A percentile compares a stretch with the other conserved stretches of the same genome.
Conservation (phyloP, 2,113 vertebrate species). For the Natator depressus region DNA sequence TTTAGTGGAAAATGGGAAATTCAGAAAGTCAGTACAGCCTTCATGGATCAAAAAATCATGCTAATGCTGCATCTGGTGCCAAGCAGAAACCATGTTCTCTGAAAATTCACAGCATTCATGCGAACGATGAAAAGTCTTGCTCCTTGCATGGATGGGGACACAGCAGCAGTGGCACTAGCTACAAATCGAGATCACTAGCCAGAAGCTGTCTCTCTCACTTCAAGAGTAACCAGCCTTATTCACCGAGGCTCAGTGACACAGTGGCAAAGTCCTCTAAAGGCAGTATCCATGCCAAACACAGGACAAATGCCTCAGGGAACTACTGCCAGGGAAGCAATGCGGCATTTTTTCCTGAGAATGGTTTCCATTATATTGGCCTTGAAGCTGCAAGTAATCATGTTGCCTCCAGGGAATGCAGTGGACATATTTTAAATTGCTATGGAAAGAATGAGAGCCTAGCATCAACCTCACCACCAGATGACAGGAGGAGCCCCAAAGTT, state of each 20-base stretch:
- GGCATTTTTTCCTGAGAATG: constrained; percentile 76
- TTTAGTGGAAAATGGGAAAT: constrained; percentile 93
- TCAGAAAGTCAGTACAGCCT: constrained; percentile 98
- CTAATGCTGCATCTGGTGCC: constrained; percentile 76
- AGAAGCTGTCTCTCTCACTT: constrained; percentile 91
- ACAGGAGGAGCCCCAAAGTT: constrained; percentile 90
- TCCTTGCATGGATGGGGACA: constrained; percentile 86
- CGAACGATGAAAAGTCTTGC: constrained; percentile 85
- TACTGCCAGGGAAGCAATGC: constrained; percentile 65
- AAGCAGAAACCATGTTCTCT: constrained; percentile 90
- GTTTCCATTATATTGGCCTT: constrained; percentile 76
- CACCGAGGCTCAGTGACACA: constrained; percentile 82
- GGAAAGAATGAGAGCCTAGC: constrained; percentile 64
- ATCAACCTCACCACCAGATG: constrained; percentile 74
- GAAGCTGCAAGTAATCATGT: constrained; percentile 61
- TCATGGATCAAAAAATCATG: constrained; percentile 86
- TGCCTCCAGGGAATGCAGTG: constrained; percentile 75
- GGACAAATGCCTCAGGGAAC: constrained; percentile 68
- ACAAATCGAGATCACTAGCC: constrained; percentile 87
- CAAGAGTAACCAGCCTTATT: constrained; percentile 87
- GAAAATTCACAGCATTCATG: constrained; percentile 83
- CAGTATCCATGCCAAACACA: constrained; percentile 72
- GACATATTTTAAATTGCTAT: constrained; percentile 80
- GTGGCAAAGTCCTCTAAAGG: constrained; percentile 80
- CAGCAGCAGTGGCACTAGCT: constrained; percentile 72